Base-by-base conservation (phyloP, 2,113 vertebrate genomes). In the Oenanthe oenanthe region DNA sequence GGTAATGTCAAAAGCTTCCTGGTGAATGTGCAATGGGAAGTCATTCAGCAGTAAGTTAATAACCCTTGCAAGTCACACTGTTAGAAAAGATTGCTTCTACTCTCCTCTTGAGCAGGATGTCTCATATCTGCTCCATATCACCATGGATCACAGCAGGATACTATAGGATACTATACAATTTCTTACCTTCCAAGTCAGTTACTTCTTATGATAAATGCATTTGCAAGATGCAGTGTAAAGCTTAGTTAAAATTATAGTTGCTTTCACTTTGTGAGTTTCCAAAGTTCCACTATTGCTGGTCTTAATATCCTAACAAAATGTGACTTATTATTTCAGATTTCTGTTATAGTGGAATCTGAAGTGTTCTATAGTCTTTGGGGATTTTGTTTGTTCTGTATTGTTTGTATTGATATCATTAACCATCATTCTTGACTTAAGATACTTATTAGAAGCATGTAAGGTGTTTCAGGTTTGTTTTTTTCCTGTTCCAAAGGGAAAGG, bases 1-100 rank as follows among this genome's bases (percentile, higher is more conserved):
- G 71, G 56, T 80, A 79, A 94, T 54, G 85, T 77, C 75, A 83
- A 96, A 86, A 93, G 70, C 91, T 97, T 97, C 94, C 88, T 94
- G 95, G 75, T 83, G 34, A 54, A 40, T 66, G 62, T 40, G 85
- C 85, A 92, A 92, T 47, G 92, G 95, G 95, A 97, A 97, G 96
- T 94, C 88, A 83, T 96, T 96, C 75, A 86, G 63, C 72, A 80
- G 56, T 90, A 94, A 66, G 56, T 77, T 83, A 95, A 93, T 80
- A 90, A 95, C 72, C 50, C 75, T 88, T 73, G 58, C 5, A 20
- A 93, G 63, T 53, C 85, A 70, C 40, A 29, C 65, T 65, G 36
- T 48, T 85, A 68, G 20, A 51, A 67, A 79, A 79, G 29, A 70
- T 92, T 68, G 51, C 38, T 75, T 73, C 62, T 65, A 28, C n/a